These are phyloP conservation scores for Monochamus alternatus DNA, from an alignment of 2,888 invertebrate genomes.

Conservation along the genomic window DNA sequence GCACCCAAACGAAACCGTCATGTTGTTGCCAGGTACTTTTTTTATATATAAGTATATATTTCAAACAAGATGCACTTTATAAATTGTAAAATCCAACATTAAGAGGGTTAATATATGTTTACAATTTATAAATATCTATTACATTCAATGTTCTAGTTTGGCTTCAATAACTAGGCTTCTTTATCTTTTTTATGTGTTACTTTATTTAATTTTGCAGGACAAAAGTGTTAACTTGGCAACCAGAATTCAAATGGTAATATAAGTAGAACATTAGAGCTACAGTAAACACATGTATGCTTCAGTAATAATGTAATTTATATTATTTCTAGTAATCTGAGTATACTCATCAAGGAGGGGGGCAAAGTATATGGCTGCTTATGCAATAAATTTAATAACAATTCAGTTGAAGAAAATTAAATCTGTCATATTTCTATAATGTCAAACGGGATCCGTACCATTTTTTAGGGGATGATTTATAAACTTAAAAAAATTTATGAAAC, in stretches of 20 bases:
- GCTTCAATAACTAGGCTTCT: constrained; percentile 36
- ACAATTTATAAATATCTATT: constrained; percentile 16
- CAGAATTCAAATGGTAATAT: constrained; percentile 87
- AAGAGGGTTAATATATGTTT: neutral
- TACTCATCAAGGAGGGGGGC: too few species aligned
- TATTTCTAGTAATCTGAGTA: neutral
- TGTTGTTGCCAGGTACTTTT: constrained; percentile 75
- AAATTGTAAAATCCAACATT: neutral
- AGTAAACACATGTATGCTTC: constrained; percentile 21
- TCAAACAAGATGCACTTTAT: constrained; percentile 14
- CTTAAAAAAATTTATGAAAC: too few species aligned
- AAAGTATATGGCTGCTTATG: too few species aligned
- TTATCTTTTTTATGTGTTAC: constrained; percentile 50
- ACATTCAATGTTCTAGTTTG: constrained; percentile 11
- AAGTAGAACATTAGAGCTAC: constrained; percentile 31
- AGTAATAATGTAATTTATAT: constrained; percentile 35
- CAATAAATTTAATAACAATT: too few species aligned
- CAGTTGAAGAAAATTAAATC: too few species aligned
- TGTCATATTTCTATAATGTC: too few species aligned
- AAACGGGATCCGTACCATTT: too few species aligned
- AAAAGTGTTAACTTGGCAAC: constrained; percentile 89
- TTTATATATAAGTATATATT: constrained; percentile 14
- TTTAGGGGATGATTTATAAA: too few species aligned
- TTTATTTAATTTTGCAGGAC: constrained; percentile 82
- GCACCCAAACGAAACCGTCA: constrained; percentile 67